Evolutionary conservation across 2,888 invertebrate species (phyloP), one percentile per base, ranked within the genome.

Genomic region (Sialis fuliginosa): DNA sequence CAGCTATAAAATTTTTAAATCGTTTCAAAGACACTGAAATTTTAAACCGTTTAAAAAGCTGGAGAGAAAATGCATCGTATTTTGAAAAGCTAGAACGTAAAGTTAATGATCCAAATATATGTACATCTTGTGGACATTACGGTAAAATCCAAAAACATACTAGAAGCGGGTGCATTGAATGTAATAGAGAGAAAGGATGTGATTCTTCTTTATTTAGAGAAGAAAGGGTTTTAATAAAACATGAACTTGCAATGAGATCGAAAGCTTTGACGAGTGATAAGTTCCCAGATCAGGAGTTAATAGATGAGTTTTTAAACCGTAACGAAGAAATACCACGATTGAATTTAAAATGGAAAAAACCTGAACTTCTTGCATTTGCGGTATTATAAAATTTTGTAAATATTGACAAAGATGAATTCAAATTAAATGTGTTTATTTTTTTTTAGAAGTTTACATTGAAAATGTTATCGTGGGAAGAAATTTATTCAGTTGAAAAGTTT

Each of bases 401-500:
- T n/a, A n/a, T n/a, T 22, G 22, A 22, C 22, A 4, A 3, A 10
- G 10, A 30, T 4, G 1, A 30, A 39, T 33, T 1, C 4, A 45
- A 10, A 40, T 33, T 39, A 12, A n/a, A n/a, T n/a, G n/a, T n/a
- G 9, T 8, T 39, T 40, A 42, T 33, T 22, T 12, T 35, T 53
- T 62, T 65, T 42, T 58, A 82, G 81, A 75, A 74, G 62, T 71
- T 83, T 52, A 75, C 84, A 64, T 68, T 69, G 0, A 68, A 66
- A 48, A 74, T 79, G 55, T 60, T 88, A 45, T 73, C 74, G 52
- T 89, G 89, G 89, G 72, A 79, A 3, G 77, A 81, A 57, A 69
- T 77, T 33, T 87, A 88, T 59, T 73, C 80, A 37, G 79, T 86
- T 52, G 78, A 81, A 56, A 88, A 87, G 61, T 77, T 85, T 53